Conservation (phyloP, 2,888 invertebrate species). For the Isotomurus palustris region DNA sequence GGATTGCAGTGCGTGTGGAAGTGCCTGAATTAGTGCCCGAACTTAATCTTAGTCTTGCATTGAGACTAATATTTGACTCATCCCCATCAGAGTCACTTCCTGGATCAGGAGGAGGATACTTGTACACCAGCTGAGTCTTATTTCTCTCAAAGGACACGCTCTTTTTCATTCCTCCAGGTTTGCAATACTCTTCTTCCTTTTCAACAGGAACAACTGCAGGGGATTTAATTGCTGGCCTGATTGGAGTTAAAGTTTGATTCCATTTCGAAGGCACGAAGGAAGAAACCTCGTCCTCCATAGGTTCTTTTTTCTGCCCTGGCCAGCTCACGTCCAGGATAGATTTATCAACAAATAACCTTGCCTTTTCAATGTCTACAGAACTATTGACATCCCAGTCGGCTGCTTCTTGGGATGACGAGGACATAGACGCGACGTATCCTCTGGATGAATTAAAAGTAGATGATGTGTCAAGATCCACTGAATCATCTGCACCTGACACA, state of each 20-base stretch:
- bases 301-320: constrained; percentile 2
- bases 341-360: neutral
- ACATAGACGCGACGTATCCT: too few relatives aligned
- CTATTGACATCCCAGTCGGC: neutral
- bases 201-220: constrained; percentile 28
- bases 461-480: neutral
- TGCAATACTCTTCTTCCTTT: too few relatives aligned
- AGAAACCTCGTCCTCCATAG: too few relatives aligned
- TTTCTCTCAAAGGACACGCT: constrained; percentile 45
- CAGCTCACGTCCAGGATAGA: too few relatives aligned
- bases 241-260: constrained; percentile 42
- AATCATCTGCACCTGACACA: neutral
- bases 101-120: constrained; percentile 42
- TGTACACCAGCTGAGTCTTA: constrained; percentile 40
- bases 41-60: too few relatives aligned
- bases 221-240: constrained; percentile 43
- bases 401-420: neutral
- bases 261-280: constrained; percentile 45
- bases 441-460: neutral
- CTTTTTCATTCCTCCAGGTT: constrained; percentile 39
- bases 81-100: constrained; percentile 40
- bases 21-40: too few relatives aligned
- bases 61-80: constrained; percentile 15
- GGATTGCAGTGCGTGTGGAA: too few relatives aligned
- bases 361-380: too few relatives aligned